Percentiles rank a stretch among this genome's conserved stretches.
Conservation (phyloP, 2,113 vertebrate genomes). For the Heloderma charlesbogerti region DNA sequence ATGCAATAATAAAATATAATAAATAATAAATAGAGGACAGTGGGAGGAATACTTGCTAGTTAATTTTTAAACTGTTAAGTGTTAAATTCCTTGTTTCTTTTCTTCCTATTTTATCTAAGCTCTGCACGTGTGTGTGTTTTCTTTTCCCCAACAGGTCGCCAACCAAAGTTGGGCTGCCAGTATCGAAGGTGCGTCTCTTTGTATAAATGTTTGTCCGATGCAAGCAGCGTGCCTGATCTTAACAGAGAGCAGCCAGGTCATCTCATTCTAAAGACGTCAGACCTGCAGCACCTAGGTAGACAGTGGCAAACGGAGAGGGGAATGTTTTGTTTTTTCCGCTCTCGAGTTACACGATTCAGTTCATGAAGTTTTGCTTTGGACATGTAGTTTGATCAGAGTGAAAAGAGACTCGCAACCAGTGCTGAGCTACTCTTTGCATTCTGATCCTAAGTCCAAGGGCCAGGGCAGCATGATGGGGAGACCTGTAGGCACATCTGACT, state of each 20-base stretch:
- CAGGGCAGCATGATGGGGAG: not conserved
- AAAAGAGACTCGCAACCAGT: not conserved
- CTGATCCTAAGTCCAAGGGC: not conserved
- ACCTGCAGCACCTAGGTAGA: not conserved
- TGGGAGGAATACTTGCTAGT: not conserved
- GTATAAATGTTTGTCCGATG: constrained; percentile 22
- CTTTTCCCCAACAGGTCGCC: constrained; percentile 84
- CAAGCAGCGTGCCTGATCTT: not conserved
- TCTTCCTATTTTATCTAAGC: not conserved
- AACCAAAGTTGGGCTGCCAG: constrained; percentile 81
- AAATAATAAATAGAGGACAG: too few relatives aligned
- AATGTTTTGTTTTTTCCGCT: not conserved
- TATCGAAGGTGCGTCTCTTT: constrained; percentile 82
- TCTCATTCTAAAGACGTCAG: not conserved
- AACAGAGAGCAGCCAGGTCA: not conserved
- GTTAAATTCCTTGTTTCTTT: not conserved
- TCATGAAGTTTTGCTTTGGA: not conserved
- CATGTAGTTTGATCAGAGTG: not conserved
- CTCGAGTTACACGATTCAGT: not conserved
- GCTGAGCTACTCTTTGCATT: too few relatives aligned
- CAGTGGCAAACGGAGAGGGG: not conserved
- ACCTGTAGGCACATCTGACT: not conserved
- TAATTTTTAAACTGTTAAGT: not conserved
- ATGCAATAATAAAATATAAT: too few relatives aligned
- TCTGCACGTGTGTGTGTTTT: constrained; percentile 31